Evolutionary conservation across 2,797 vertebrate genomes (phyloP).

Genomic region (Gymnothorax reevesii): DNA sequence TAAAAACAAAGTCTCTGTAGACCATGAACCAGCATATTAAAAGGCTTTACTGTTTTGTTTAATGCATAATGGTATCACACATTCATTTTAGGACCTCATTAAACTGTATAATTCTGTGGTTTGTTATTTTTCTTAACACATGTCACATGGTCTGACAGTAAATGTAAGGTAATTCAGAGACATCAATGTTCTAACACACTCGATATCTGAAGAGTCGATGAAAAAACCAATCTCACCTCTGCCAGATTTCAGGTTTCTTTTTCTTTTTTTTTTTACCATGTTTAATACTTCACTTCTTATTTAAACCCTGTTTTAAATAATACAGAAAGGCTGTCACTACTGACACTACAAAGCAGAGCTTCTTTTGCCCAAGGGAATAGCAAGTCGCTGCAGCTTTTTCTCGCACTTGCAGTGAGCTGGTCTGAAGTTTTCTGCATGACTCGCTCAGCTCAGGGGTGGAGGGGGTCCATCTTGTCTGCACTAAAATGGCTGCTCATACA

Average conservation of each 20-base stretch:
- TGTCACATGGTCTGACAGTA: slow-evolving; percentile 41
- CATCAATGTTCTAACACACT: slow-evolving; percentile 37
- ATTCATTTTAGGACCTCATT: not conserved
- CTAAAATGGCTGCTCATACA: not conserved
- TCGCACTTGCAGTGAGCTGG: not conserved
- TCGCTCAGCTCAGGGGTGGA: not conserved
- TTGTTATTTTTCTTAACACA: not conserved
- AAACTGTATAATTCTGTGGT: not conserved
- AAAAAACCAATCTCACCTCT: slow-evolving; percentile 11
- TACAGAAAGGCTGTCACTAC: slow-evolving; percentile 28
- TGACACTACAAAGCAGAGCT: slow-evolving; percentile 14
- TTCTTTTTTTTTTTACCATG: slow-evolving; percentile 4
- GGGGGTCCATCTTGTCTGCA: not conserved
- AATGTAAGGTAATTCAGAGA: slow-evolving; percentile 46
- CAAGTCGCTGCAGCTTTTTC: not conserved
- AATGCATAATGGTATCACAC: slow-evolving; percentile 22
- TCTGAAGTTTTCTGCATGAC: not conserved
- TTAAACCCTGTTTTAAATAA: slow-evolving; percentile 30
- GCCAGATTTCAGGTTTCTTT: slow-evolving; percentile 2
- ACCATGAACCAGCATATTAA: slow-evolving; percentile 44
- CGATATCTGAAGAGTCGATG: slow-evolving; percentile 28
- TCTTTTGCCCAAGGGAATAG: slow-evolving; percentile 16
- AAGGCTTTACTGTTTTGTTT: slow-evolving; percentile 28
- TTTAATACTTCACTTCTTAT: slow-evolving; percentile 16
- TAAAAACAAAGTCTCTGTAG: slow-evolving; percentile 43